Percentiles rank a stretch among this genome's conserved stretches.
Conservation (phyloP, 1,140 invertebrate species). For the Acromyrmex echinatior region DNA sequence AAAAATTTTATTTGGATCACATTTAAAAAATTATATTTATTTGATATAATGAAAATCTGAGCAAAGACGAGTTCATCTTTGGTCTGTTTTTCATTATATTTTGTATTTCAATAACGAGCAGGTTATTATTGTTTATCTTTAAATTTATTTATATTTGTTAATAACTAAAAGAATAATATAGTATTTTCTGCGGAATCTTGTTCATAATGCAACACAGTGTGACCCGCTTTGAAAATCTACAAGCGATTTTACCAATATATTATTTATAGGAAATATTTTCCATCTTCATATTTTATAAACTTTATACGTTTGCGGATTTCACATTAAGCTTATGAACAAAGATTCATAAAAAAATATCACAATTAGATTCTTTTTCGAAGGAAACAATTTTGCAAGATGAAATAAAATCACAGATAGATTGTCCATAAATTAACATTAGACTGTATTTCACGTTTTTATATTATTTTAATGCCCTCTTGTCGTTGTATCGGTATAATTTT, state of each 20-base stretch:
- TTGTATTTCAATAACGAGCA: too few species aligned
- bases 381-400: not conserved
- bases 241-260: constrained; percentile 13
- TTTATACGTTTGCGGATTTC: constrained; percentile 3
- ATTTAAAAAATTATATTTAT: not conserved
- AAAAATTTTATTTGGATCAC: constrained; percentile 20
- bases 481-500: not conserved
- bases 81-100: too few species aligned
- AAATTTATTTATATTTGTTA: not conserved
- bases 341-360: not conserved
- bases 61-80: too few species aligned
- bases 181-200: not conserved
- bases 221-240: constrained; percentile 7
- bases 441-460: not conserved
- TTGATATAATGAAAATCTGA: too few species aligned
- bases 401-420: not conserved
- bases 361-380: not conserved
- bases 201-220: not conserved
- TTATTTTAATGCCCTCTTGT: not conserved
- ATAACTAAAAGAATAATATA: not conserved
- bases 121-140: too few species aligned
- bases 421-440: not conserved
- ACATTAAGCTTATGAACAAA: not conserved
- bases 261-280: constrained; percentile 20
- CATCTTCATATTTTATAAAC: constrained; percentile 2